phyloP scores from a whole-genome alignment of 2,797 vertebrate species.

The Brachymystax lenok region DNA sequence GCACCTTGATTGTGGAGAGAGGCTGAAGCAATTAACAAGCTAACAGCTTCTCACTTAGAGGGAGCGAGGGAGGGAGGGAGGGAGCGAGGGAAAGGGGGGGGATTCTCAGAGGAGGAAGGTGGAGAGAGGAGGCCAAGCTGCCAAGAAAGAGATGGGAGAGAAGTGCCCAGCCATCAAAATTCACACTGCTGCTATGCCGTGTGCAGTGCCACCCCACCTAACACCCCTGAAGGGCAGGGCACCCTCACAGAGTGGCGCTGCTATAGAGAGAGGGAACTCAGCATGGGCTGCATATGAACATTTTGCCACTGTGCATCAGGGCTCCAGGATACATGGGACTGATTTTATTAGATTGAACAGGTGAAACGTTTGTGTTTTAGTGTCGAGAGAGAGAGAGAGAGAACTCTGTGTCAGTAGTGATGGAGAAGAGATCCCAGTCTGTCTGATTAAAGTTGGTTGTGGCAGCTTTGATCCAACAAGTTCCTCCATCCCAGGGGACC shows the following conservation, averaged over 20 bases:
- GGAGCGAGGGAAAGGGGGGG: constrained; percentile 9
- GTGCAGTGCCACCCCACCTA: constrained; percentile 18
- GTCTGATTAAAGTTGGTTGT: not conserved
- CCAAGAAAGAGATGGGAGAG: constrained; percentile 20
- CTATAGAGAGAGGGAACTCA: not conserved
- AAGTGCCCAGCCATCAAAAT: constrained; percentile 48
- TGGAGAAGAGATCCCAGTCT: not conserved
- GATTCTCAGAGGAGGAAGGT: constrained; percentile 46
- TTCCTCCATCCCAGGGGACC: constrained; percentile 24
- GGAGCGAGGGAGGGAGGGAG: not conserved
- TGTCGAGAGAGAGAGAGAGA: not conserved
- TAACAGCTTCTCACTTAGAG: constrained; percentile 62
- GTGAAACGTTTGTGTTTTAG: not conserved
- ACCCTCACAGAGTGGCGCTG: constrained; percentile 22
- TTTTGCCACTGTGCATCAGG: not conserved
- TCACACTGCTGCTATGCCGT: constrained; percentile 46
- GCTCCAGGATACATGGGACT: not conserved
- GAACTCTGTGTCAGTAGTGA: not conserved
- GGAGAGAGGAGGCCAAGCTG: constrained; percentile 25
- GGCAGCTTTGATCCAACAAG: constrained; percentile 31
- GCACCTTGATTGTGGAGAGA: constrained; percentile 70
- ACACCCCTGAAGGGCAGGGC: constrained; percentile 47
- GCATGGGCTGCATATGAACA: too few relatives aligned
- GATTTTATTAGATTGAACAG: not conserved
- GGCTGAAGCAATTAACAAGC: constrained; percentile 68